These are phyloP conservation scores for Papilio protenor DNA, from an alignment of 2,888 invertebrate genomes.

Conservation along the genomic window DNA sequence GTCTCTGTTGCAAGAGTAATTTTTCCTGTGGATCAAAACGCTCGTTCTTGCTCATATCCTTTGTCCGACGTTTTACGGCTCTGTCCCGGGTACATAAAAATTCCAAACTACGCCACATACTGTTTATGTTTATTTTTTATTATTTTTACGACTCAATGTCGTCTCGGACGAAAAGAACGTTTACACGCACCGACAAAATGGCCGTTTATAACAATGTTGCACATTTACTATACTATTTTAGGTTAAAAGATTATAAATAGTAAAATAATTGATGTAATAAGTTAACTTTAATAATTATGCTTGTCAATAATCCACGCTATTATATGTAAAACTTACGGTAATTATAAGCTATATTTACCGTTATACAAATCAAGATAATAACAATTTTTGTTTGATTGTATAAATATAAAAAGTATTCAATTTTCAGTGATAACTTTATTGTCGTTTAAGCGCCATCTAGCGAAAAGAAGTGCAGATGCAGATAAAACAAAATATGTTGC, in stretches of 20 bases:
- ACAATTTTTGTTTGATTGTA: background rate
- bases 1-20: conserved; percentile 32
- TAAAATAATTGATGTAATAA: background rate
- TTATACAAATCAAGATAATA: background rate
- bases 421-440: background rate
- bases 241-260: background rate
- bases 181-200: conserved; percentile 30
- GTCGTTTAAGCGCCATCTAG: conserved; percentile 27
- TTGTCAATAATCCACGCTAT: background rate
- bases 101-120: conserved; percentile 48
- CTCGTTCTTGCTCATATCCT: conserved; percentile 42
- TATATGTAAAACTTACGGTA: background rate
- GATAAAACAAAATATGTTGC: background rate
- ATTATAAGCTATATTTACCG: background rate
- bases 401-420: background rate
- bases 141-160: conserved; percentile 53
- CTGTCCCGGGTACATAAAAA: conserved; percentile 49
- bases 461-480: conserved; percentile 20
- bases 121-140: conserved; percentile 47
- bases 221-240: background rate
- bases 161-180: conserved; percentile 55
- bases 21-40: conserved; percentile 43
- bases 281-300: background rate
- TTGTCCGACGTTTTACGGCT: conserved; percentile 47
- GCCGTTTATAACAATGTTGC: conserved; percentile 37